phyloP scores from a whole-genome alignment of 2,888 invertebrate genomes.

The Diaperis boleti region DNA sequence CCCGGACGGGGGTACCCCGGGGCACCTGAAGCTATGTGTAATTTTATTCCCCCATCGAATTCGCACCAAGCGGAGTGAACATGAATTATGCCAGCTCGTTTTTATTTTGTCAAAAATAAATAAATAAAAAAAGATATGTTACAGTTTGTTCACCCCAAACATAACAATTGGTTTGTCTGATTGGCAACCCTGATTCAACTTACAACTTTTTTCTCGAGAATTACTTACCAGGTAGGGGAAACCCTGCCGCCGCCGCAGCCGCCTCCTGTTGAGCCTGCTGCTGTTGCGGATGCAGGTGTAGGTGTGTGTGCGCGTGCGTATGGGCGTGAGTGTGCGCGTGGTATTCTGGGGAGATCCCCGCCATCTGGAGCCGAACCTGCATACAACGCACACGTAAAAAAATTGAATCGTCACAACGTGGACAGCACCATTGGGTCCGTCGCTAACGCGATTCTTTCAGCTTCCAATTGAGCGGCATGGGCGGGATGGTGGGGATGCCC shows the following conservation, averaged over 20 bases:
- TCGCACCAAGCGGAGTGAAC: too few relatives aligned
- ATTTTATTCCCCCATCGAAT: too few relatives aligned
- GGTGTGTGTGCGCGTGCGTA: conserved; percentile 91
- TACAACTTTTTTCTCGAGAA: too few relatives aligned
- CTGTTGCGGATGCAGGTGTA: conserved; percentile 84
- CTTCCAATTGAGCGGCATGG: conserved; percentile 74
- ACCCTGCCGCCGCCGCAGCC: conserved; percentile 69
- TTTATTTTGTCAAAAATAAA: too few relatives aligned
- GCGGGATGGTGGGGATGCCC: conserved; percentile 69
- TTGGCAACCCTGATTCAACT: too few relatives aligned
- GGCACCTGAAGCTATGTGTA: conserved; percentile 66
- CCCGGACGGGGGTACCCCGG: conserved; percentile 74
- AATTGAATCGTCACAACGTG: too few relatives aligned
- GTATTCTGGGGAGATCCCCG: conserved; percentile 88
- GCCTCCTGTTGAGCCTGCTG: conserved; percentile 83
- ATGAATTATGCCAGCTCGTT: too few relatives aligned
- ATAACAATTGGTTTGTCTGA: too few relatives aligned
- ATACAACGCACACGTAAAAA: background rate
- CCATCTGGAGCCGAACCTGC: conserved; percentile 87
- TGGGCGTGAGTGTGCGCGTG: conserved; percentile 94
- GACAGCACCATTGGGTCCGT: conserved; percentile 92
- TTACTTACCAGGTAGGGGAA: conserved; percentile 72
- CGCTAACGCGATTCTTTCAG: conserved; percentile 84
- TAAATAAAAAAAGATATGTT: too few relatives aligned
- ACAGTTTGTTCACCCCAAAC: too few relatives aligned